These are phyloP conservation scores for Palythoa grandiflora DNA, from an alignment of 92 coral and sea anemone species.

Conservation along the genomic window DNA sequence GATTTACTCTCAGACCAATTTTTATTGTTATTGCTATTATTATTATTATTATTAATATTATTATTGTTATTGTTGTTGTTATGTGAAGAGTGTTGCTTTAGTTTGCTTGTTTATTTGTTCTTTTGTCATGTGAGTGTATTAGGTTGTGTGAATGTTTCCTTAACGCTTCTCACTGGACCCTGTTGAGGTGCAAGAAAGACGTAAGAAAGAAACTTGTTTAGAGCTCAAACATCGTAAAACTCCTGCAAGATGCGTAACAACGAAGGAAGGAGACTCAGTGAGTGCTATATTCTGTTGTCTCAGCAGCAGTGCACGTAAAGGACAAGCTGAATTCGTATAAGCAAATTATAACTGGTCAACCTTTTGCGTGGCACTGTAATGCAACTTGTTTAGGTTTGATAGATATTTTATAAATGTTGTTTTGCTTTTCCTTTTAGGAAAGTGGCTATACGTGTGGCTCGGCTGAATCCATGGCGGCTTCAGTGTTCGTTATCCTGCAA, in stretches of 20 bases:
- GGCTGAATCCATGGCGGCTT: slow-evolving; percentile 9
- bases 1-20: no score
- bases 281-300: neutral
- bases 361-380: no score
- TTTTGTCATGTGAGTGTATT: no score
- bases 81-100: neutral
- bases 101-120: neutral
- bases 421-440: slow-evolving; percentile 7
- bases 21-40: no score
- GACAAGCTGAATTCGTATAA: no score
- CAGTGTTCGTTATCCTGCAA: slow-evolving; percentile 12
- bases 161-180: slow-evolving; percentile 30
- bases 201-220: slow-evolving; percentile 42
- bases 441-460: slow-evolving; percentile 39
- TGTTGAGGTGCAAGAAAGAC: neutral
- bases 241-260: slow-evolving; percentile 74
- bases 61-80: neutral
- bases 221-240: slow-evolving; percentile 67
- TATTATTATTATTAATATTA: no score
- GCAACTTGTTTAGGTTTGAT: no score
- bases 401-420: neutral
- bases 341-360: neutral
- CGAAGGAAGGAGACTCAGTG: slow-evolving; percentile 35
- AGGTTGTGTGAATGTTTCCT: neutral
- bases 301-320: neutral